Base-by-base conservation (phyloP, 1,140 invertebrate genomes). In the Alviniconcha marisindica region DNA sequence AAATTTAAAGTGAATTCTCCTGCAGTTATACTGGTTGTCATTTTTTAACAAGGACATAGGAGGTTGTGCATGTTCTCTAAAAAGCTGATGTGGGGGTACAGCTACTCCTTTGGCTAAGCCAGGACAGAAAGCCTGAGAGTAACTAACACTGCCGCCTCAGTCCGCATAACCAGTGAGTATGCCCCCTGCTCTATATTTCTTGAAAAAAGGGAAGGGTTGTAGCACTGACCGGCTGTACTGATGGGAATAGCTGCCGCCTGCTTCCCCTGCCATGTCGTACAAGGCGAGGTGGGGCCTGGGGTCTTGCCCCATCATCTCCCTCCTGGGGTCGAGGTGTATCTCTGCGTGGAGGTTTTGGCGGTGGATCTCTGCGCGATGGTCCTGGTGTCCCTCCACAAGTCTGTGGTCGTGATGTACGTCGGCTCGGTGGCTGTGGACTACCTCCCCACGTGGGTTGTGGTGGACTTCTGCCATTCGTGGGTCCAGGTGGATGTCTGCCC, bases 151-250 rank as follows among this genome's bases (percentile, higher is more conserved):
- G n/a, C n/a, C n/a, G n/a, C n/a, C n/a, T n/a, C n/a, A n/a, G n/a
- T n/a, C n/a, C n/a, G n/a, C n/a, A n/a, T n/a, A n/a, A n/a, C n/a
- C n/a, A n/a, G n/a, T n/a, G n/a, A n/a, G n/a, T n/a, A n/a, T n/a
- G n/a, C n/a, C n/a, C n/a, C n/a, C n/a, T n/a, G n/a, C n/a, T n/a
- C n/a, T n/a, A n/a, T n/a, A n/a, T n/a, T n/a, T n/a, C n/a, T n/a
- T n/a, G n/a, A n/a, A n/a, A n/a, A n/a, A n/a, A n/a, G n/a, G n/a
- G n/a, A n/a, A n/a, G n/a, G n/a, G n/a, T n/a, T n/a, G 44, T 10
- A 76, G 21, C 0, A 51, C 77, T 79, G 54, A 79, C 51, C 51
- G 56, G 24, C 51, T 79, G 77, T 63, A 79, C 51, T 79, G 56
- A 14, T 79, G 51, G 2, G 36, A 33, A 54, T 79, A 79, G 31